Base-by-base conservation (phyloP, 2,888 invertebrate genomes). In the Baronia brevicornis region DNA sequence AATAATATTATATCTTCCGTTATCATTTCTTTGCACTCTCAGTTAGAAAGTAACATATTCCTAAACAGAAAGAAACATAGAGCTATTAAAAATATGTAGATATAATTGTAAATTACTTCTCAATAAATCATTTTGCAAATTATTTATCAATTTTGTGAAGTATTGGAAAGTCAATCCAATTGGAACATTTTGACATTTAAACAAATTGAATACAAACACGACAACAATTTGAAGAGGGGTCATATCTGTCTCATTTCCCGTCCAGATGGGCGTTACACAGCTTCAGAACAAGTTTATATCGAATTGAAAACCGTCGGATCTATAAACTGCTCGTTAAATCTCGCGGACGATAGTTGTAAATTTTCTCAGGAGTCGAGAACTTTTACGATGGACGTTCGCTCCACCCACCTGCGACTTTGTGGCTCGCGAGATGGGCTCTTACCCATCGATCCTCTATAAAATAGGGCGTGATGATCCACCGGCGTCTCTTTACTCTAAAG, bases 311-410 rank as follows among this genome's bases (percentile, higher is more conserved):
- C 72, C 66, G 60, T 54, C 51, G 61, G 67, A 73, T 77, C 80
- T 74, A 79, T 82, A 82, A 80, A 82, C 75, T 71, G 73, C 41
- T 74, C 74, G 79, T 84, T 79, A 82, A 82, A 79, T 79, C 75
- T 74, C 69, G 61, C 61, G 54, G 60, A 61, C 65, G 71, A 71
- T 77, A 72, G 78, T 73, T 75, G 77, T 82, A 80, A 80, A 82
- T 82, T 71, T 73, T 57, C 70, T 59, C 60, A 62, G 60, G 67
- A 67, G 66, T 62, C 53, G 60, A 54, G 54, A 59, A 60, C 57
- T 70, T 79, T 80, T 82, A 80, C 78, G 79, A 75, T 62, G 71
- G 69, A 61, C 68, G 51, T 51, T 53, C 36, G 65, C 70, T 48
- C 74, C 80, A 54, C 78, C 80, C 74, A 79, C 79, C 69, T 67